Base-by-base conservation (phyloP, 2,888 invertebrate species). In the Cryptophagus acutangulus region DNA sequence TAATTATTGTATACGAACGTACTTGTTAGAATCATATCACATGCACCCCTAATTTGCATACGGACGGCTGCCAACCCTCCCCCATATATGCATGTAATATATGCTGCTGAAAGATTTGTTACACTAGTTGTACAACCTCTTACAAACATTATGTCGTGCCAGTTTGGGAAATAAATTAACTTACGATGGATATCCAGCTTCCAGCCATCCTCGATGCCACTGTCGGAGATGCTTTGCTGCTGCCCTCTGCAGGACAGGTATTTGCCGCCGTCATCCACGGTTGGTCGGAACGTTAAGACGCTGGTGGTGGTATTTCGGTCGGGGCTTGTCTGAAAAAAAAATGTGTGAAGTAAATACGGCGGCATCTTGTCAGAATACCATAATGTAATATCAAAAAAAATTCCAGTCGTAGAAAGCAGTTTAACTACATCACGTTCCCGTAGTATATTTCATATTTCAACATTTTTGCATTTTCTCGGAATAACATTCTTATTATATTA, bases 131-230 rank as follows among this genome's bases (percentile, higher is more conserved):
- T 20, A 6, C 24, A 5, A 10, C 29, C 29, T 10, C 5, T 29
- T 10, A 29, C 29, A 10, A 10, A 5, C 29, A 29, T 29, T 29
- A 29, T 8, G 12, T 29, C 12, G 29, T 29, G 12, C 5, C 8
- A 13, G 5, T 29, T 29, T 29, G n/a, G 8, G 12, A 20, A 8
- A 29, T 10, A 29, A 29, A 29, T 13, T 29, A 29, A 81, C 89
- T 87, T 73, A 90, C 90, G 89, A 65, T 87, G 80, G 57, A 91
- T 85, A 70, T 84, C 81, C 58, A 90, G 76, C 65, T 81, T 81
- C 86, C 87, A 87, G 44, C 78, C 79, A 60, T 87, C 86, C 69
- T 88, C 86, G 52, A 86, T 76, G 25, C 81, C 79, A 28, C 85
- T 82, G 61, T 83, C 81, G 2, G 81, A 77, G 57, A 90, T 82